Percentiles rank a stretch among this genome's conserved stretches.
These are phyloP conservation scores for Monochamus alternatus DNA, from an alignment of 2,888 invertebrate genomes.

Conservation along the genomic window DNA sequence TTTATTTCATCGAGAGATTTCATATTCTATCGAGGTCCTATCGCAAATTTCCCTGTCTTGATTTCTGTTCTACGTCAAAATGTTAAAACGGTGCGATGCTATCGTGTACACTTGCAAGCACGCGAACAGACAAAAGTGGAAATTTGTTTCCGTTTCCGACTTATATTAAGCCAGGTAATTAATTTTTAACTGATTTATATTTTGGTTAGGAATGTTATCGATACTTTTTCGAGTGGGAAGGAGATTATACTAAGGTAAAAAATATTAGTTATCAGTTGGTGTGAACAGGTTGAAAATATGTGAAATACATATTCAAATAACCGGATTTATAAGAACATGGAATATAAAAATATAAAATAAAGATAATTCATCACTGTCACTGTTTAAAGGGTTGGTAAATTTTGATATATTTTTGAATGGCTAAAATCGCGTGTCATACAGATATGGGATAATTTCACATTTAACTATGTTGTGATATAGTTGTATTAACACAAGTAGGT, in stretches of 20 bases:
- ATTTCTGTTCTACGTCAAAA: conserved; percentile 20
- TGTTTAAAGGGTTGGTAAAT: too few relatives aligned
- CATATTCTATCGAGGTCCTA: conserved; percentile 4
- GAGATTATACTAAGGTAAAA: background rate
- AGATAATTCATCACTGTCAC: too few relatives aligned
- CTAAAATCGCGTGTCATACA: too few relatives aligned
- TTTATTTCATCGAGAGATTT: conserved; percentile 4
- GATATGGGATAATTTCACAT: too few relatives aligned
- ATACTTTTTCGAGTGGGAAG: background rate
- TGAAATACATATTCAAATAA: too few relatives aligned
- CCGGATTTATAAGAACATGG: too few relatives aligned
- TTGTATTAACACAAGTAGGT: too few relatives aligned
- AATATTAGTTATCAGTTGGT: too few relatives aligned
- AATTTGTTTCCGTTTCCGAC: conserved; percentile 35
- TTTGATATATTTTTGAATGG: too few relatives aligned
- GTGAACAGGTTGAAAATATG: too few relatives aligned
- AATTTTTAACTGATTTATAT: conserved; percentile 21
- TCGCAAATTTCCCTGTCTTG: conserved; percentile 10
- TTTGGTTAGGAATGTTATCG: background rate
- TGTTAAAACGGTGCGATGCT: conserved; percentile 19
- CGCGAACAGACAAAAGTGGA: conserved; percentile 35
- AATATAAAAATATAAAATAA: too few relatives aligned
- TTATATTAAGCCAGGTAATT: conserved; percentile 27
- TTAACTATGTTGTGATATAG: too few relatives aligned
- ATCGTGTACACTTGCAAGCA: conserved; percentile 32